phyloP scores from a whole-genome alignment of 2,113 vertebrate species.

The Anser brachyrhynchus region DNA sequence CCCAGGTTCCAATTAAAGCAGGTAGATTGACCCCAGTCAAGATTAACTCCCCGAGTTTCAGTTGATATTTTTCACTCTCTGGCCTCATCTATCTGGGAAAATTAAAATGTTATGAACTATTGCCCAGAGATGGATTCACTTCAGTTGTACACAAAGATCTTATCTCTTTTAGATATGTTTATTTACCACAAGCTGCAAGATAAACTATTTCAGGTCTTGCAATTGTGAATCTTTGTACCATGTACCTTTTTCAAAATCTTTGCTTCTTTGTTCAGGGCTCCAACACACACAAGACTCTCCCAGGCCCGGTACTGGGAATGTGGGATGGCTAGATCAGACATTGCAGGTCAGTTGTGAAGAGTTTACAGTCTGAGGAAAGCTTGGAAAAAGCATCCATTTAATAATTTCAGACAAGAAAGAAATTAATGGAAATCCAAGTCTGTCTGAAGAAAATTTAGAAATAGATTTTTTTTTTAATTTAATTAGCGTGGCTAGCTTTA shows the following conservation, averaged over 20 bases:
- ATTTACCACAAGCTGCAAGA: neutral
- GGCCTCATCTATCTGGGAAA: neutral
- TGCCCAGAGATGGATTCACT: neutral
- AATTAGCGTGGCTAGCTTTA: neutral
- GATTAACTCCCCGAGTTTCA: neutral
- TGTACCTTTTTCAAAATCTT: neutral
- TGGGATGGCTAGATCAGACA: neutral
- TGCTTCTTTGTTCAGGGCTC: neutral
- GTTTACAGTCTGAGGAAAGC: neutral
- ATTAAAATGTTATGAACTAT: neutral
- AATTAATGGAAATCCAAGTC: neutral
- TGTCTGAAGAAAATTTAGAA: slow-evolving; percentile 8
- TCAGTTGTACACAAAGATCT: neutral
- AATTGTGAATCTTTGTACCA: neutral
- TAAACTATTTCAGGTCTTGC: neutral
- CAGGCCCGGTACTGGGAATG: neutral
- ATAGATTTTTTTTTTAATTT: neutral
- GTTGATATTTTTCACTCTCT: neutral
- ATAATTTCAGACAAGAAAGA: neutral
- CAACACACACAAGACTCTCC: neutral
- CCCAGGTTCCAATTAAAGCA: neutral
- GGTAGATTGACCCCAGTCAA: neutral
- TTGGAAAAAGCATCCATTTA: neutral
- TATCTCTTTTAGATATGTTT: neutral
- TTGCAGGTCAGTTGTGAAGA: neutral